phyloP scores from a whole-genome alignment of 1,140 invertebrate species.

The Camponotus vicinus region DNA sequence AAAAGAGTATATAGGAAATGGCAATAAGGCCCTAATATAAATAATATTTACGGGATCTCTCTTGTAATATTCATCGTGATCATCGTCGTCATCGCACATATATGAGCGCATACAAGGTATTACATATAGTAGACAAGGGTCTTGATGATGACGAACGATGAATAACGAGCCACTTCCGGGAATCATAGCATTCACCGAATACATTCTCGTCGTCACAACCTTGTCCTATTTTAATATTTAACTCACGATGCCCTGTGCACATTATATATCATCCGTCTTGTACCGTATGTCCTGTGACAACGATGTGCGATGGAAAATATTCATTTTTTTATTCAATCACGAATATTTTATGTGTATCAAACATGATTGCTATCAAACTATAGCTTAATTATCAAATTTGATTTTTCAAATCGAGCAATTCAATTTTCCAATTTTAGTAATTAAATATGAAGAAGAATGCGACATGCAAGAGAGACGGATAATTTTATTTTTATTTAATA shows the following conservation, averaged over 20 bases:
- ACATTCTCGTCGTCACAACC: constrained; percentile 80
- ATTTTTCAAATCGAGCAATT: background rate
- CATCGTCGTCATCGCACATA: constrained; percentile 64
- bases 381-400: background rate
- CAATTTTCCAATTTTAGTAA: background rate
- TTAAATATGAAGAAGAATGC: background rate
- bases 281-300: background rate
- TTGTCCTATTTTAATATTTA: constrained; percentile 79
- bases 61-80: constrained; percentile 54
- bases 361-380: background rate
- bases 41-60: constrained; percentile 32
- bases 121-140: constrained; percentile 67
- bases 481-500: constrained; percentile 1
- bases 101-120: constrained; percentile 51
- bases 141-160: constrained; percentile 83
- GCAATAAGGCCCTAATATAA: constrained; percentile 28
- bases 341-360: background rate
- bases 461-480: background rate
- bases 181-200: constrained; percentile 74
- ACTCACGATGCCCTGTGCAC: constrained; percentile 31
- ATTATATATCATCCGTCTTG: background rate
- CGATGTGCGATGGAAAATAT: background rate
- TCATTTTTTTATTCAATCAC: background rate
- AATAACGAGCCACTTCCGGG: constrained; percentile 83
- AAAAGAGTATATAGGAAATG: background rate